A percentile compares a stretch with the other conserved stretches of the same genome.
Evolutionary conservation across 2,888 invertebrate species (phyloP).

Genomic region (Ellobium chinense): DNA sequence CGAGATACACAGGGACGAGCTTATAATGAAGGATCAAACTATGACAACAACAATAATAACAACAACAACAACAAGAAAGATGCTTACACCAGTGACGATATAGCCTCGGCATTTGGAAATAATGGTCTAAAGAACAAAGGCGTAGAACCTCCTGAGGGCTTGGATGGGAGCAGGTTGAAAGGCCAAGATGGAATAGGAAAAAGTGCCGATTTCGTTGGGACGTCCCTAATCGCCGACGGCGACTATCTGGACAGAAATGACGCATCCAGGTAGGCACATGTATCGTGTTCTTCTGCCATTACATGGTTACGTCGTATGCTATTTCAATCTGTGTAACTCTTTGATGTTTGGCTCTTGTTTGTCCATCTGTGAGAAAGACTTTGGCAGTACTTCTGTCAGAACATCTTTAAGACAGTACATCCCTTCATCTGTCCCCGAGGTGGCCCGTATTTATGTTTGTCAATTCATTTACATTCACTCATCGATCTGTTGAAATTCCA

Average conservation of each 20-base stretch:
- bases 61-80: neutral
- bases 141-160: neutral
- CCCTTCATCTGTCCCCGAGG: no score
- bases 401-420: no score
- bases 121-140: constrained; percentile 20
- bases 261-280: neutral
- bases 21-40: neutral
- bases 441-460: no score
- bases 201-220: constrained; percentile 4
- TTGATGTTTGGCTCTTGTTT: no score
- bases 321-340: no score
- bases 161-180: constrained; percentile 8
- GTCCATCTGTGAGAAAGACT: no score
- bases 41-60: neutral
- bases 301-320: no score
- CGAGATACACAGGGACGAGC: neutral
- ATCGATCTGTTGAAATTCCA: no score
- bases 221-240: constrained; percentile 11
- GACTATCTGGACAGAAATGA: constrained; percentile 16
- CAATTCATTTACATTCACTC: no score
- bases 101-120: neutral
- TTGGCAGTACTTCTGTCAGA: no score
- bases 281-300: no score
- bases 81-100: neutral
- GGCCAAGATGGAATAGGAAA: neutral